These are phyloP conservation scores for Seriola dumerili DNA, from an alignment of 2,113 vertebrate species.

Conservation along the genomic window DNA sequence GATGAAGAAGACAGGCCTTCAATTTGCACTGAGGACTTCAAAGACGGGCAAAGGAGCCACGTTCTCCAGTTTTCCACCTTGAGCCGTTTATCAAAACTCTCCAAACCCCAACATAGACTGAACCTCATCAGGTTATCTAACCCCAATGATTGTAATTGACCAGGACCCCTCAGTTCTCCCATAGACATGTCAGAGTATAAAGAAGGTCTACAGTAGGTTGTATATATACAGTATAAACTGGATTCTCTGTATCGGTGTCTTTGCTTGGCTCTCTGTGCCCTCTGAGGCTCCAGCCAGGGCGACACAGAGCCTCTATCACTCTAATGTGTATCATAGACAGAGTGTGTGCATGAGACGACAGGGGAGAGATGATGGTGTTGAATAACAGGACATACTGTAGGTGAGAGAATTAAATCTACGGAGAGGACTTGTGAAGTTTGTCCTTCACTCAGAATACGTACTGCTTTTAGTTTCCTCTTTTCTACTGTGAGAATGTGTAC, in stretches of 20 bases:
- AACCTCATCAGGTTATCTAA: conserved; percentile 13
- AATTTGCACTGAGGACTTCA: conserved; percentile 72
- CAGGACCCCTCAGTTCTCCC: conserved; percentile 50
- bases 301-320: conserved; percentile 54
- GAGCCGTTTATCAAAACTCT: conserved; percentile 42
- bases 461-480: conserved; percentile 65
- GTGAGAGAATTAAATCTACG: conserved; percentile 51
- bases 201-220: conserved; percentile 64
- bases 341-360: conserved; percentile 53
- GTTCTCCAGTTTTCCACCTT: conserved; percentile 20
- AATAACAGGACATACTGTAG: conserved; percentile 40
- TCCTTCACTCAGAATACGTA: conserved; percentile 53
- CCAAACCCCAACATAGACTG: conserved; percentile 32
- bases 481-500: conserved; percentile 72
- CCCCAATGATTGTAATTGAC: conserved; percentile 48
- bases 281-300: conserved; percentile 33
- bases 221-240: conserved; percentile 67
- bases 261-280: conserved; percentile 71
- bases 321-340: conserved; percentile 58
- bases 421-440: conserved; percentile 59
- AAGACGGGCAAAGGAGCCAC: conserved; percentile 57
- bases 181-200: conserved; percentile 42
- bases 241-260: conserved; percentile 75
- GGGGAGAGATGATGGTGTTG: conserved; percentile 36
- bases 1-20: conserved; percentile 69